Conservation (phyloP, 2,888 invertebrate genomes). For the Pseudococcus longispinus region DNA sequence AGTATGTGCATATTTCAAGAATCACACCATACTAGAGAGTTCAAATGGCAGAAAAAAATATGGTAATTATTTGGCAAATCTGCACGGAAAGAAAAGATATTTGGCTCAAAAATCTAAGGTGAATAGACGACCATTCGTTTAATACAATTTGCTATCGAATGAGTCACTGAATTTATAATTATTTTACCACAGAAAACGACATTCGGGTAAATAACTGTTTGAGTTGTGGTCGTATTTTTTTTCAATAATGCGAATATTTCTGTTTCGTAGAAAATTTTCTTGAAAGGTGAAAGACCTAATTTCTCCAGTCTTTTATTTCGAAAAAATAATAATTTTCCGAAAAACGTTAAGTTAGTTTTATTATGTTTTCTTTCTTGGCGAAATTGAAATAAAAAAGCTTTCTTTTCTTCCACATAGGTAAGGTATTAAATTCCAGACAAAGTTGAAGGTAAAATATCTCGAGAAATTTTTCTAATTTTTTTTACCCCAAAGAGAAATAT, state of each 20-base stretch:
- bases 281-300: neutral
- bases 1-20: neutral
- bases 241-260: neutral
- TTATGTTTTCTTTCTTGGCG: neutral
- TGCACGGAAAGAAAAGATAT: constrained; percentile 13
- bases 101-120: neutral
- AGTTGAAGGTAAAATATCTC: neutral
- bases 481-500: neutral
- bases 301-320: neutral
- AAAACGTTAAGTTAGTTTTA: neutral
- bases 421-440: neutral
- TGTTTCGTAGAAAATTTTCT: neutral
- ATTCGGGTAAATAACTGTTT: neutral
- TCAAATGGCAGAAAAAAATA: neutral
- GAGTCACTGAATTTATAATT: neutral
- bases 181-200: neutral
- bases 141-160: neutral
- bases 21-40: neutral
- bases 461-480: neutral
- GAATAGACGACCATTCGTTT: neutral
- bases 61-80: constrained; percentile 29
- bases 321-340: neutral
- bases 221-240: neutral
- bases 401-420: neutral
- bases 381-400: neutral